phyloP scores from a whole-genome alignment of 2,797 vertebrate species.

The Vespertilio murinus region DNA sequence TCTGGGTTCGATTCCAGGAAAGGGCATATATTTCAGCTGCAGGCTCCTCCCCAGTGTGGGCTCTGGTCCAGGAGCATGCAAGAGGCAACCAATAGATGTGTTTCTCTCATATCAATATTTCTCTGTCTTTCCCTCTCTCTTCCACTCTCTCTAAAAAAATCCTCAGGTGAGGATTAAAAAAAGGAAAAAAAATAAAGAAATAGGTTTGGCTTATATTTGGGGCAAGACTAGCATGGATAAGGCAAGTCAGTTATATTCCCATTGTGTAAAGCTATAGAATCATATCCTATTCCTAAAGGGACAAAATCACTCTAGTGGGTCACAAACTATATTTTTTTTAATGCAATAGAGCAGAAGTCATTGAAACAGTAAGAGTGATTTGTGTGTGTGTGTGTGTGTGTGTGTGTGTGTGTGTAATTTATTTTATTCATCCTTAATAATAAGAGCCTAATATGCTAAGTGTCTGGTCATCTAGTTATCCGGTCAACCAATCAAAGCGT shows the following conservation, averaged over 20 bases:
- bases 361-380: background rate
- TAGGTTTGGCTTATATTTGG: background rate
- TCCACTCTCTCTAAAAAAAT: too few species aligned
- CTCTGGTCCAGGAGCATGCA: too few species aligned
- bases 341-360: constrained; percentile 3
- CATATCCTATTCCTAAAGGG: background rate
- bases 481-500: too few species aligned
- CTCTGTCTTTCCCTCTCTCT: too few species aligned
- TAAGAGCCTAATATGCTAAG: too few species aligned
- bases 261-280: background rate
- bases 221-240: background rate
- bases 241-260: background rate
- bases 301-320: background rate
- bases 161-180: too few species aligned
- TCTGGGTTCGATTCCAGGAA: too few species aligned
- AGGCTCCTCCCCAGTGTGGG: too few species aligned
- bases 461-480: too few species aligned
- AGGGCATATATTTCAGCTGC: too few species aligned
- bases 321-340: background rate
- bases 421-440: background rate
- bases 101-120: too few species aligned
- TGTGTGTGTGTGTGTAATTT: background rate
- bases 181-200: background rate
- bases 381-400: background rate
- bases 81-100: too few species aligned